These are phyloP conservation scores for Pempheris klunzingeri DNA, from an alignment of 2,797 vertebrate species.

Conservation along the genomic window DNA sequence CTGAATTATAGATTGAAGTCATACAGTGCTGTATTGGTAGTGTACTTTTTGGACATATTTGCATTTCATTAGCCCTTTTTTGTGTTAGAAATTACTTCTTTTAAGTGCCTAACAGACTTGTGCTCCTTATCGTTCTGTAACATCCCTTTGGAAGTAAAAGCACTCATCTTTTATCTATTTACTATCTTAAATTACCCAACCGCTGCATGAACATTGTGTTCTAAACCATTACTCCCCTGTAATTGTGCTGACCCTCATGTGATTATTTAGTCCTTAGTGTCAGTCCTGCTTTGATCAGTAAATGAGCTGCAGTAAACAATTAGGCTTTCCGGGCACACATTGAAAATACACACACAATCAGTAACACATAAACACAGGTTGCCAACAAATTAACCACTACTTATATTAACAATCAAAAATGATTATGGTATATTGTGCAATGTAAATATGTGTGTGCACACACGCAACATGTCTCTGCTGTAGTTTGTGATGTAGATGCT, in stretches of 20 bases:
- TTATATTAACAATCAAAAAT: slow-evolving; percentile 15
- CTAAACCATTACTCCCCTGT: slow-evolving; percentile 16
- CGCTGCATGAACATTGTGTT: slow-evolving; percentile 13
- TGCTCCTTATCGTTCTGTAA: slow-evolving; percentile 7
- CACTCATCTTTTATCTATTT: slow-evolving; percentile 19
- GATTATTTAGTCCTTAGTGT: slow-evolving; percentile 51
- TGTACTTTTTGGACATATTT: slow-evolving; percentile 12
- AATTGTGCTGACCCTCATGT: slow-evolving; percentile 64
- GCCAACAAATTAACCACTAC: not conserved
- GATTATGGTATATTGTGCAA: not conserved
- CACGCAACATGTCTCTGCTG: slow-evolving; percentile 6
- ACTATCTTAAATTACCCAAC: slow-evolving; percentile 22
- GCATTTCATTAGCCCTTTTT: slow-evolving; percentile 19
- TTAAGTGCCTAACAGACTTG: slow-evolving; percentile 6
- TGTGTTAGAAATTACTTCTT: slow-evolving; percentile 12
- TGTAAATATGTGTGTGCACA: not conserved
- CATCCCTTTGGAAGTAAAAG: slow-evolving; percentile 15
- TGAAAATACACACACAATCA: slow-evolving; percentile 6
- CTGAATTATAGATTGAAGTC: slow-evolving; percentile 24
- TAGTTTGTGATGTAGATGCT: not conserved
- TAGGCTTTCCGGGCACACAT: slow-evolving; percentile 25
- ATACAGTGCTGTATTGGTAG: not conserved
- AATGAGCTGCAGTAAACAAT: slow-evolving; percentile 53
- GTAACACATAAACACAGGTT: slow-evolving; percentile 5
- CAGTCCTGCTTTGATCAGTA: slow-evolving; percentile 54